These are phyloP conservation scores for Laterallus jamaicensis DNA, from an alignment of 2,113 vertebrate genomes.

Conservation along the genomic window DNA sequence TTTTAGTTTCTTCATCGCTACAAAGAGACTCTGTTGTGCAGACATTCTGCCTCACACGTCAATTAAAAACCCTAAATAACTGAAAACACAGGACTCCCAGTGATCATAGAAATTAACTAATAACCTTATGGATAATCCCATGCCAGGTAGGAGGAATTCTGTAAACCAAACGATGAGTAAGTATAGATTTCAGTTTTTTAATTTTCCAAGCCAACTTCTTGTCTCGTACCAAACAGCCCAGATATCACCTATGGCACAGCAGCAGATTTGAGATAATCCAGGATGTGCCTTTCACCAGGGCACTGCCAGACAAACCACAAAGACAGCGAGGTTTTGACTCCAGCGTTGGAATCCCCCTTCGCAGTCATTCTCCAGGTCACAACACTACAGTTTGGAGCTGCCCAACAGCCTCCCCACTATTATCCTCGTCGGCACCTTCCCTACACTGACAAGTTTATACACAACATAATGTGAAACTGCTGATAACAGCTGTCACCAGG, in stretches of 20 bases:
- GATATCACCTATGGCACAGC: not conserved
- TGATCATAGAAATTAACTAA: not conserved
- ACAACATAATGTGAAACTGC: not conserved
- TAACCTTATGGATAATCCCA: not conserved
- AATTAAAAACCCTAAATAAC: not conserved
- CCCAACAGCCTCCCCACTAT: not conserved
- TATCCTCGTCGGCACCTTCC: not conserved
- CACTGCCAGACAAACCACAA: not conserved
- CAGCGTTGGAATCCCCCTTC: rapidly evolving
- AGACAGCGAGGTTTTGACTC: not conserved
- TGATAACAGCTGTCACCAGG: not conserved
- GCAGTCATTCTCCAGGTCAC: not conserved
- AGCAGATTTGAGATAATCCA: not conserved
- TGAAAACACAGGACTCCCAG: not conserved
- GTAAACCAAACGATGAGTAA: not conserved
- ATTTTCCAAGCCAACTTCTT: not conserved
- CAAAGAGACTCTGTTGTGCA: not conserved
- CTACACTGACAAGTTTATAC: not conserved
- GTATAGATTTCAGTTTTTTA: not conserved
- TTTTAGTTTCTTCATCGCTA: not conserved
- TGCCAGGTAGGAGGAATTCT: not conserved
- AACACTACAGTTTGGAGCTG: not conserved
- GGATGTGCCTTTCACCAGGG: not conserved
- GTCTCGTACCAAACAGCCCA: not conserved
- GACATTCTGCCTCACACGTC: not conserved